Percentiles rank a stretch among this genome's conserved stretches.
Evolutionary conservation across 2,113 vertebrate genomes (phyloP).

Genomic region (Elachura formosa): DNA sequence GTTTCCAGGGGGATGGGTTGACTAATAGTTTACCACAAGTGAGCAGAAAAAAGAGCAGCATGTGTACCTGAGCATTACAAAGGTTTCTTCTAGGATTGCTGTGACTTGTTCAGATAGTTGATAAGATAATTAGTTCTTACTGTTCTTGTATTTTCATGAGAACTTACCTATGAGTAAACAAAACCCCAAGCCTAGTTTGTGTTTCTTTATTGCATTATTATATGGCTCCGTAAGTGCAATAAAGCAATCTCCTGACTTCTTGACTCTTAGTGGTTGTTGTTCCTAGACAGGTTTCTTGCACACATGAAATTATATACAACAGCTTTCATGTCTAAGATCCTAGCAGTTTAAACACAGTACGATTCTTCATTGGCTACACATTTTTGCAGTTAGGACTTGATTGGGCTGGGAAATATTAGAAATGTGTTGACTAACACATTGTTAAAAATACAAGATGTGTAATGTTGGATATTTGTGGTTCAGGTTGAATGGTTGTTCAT

Average conservation of each 20-base stretch:
- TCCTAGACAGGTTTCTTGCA: neutral
- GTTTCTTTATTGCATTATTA: neutral
- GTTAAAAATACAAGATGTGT: neutral
- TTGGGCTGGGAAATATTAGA: neutral
- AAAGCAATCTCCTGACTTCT: neutral
- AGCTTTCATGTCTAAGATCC: neutral
- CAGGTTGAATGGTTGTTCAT: neutral
- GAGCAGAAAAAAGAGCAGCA: neutral
- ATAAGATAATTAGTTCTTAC: constrained; percentile 14
- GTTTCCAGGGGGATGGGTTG: neutral
- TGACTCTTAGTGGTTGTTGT: neutral
- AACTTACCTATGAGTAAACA: neutral
- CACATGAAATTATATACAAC: neutral
- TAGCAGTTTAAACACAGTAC: neutral
- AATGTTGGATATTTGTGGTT: neutral
- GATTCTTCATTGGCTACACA: neutral
- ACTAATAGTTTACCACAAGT: neutral
- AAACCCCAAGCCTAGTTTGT: neutral
- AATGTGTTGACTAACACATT: neutral
- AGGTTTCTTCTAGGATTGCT: neutral
- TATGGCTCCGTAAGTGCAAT: neutral
- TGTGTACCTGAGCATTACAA: neutral
- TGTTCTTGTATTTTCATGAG: neutral
- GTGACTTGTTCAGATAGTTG: neutral
- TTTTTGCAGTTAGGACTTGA: neutral